phyloP scores from a whole-genome alignment of 2,888 invertebrate genomes.

The Drosophila affinis region DNA sequence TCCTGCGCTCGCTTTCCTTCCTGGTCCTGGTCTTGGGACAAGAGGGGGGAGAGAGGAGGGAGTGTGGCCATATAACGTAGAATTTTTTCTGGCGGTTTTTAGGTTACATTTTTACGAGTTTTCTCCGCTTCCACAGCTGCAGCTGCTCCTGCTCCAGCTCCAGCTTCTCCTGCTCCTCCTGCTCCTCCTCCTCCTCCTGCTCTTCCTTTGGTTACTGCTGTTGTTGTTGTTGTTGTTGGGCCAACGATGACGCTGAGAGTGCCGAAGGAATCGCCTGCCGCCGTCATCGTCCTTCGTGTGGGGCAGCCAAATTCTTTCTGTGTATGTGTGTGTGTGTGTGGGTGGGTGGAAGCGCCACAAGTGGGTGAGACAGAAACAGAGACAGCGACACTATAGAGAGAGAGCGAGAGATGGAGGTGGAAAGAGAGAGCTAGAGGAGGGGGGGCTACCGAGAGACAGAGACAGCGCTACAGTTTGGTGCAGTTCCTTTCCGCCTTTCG shows the following conservation, averaged over 20 bases:
- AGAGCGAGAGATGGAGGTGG: too few species aligned
- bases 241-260: slow-evolving; percentile 49
- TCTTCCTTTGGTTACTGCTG: slow-evolving; percentile 15
- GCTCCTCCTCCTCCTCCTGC: not conserved
- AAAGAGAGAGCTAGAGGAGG: not conserved
- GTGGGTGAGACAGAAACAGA: slow-evolving; percentile 65
- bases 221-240: slow-evolving; percentile 43
- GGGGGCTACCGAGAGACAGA: not conserved
- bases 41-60: too few species aligned
- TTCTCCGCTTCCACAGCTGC: slow-evolving; percentile 61
- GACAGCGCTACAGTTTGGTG: slow-evolving; percentile 53
- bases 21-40: slow-evolving; percentile 5
- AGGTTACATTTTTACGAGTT: slow-evolving; percentile 81
- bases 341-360: slow-evolving; percentile 73
- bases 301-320: slow-evolving; percentile 45
- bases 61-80: slow-evolving; percentile 26
- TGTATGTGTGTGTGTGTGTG: slow-evolving; percentile 36
- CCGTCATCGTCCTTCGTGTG: slow-evolving; percentile 40
- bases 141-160: slow-evolving; percentile 39
- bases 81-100: slow-evolving; percentile 81
- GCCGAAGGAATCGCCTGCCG: slow-evolving; percentile 59
- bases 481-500: slow-evolving; percentile 22
- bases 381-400: slow-evolving; percentile 12
- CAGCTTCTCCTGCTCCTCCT: not conserved
- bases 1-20: slow-evolving; percentile 31